Evolutionary conservation across 2,113 vertebrate species (phyloP).

Genomic region (Porphyrio hochstetteri): DNA sequence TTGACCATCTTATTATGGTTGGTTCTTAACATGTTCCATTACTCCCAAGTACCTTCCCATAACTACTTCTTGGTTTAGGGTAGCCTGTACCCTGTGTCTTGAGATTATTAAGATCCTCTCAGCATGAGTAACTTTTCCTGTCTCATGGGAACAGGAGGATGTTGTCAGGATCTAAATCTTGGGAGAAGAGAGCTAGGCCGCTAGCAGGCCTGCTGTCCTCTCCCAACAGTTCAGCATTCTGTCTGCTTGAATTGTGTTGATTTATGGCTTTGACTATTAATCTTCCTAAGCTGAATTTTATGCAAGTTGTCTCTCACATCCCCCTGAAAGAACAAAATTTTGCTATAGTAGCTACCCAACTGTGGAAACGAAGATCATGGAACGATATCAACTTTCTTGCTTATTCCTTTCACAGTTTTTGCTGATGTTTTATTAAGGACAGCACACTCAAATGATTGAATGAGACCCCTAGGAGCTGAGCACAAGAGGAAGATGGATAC

Average conservation of each 20-base stretch:
- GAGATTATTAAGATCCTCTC: no score
- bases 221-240: no score
- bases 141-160: no score
- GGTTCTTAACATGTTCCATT: no score
- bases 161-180: no score
- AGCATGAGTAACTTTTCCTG: no score
- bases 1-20: no score
- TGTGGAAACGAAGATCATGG: slow-evolving; percentile 47
- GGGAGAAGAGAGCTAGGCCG: no score
- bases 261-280: background rate
- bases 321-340: slow-evolving; percentile 11
- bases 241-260: slow-evolving; percentile 2
- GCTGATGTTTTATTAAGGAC: slow-evolving; percentile 40
- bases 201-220: no score
- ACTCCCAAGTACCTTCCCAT: no score
- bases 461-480: background rate
- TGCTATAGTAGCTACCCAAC: slow-evolving; percentile 28
- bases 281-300: slow-evolving; percentile 16
- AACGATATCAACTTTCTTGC: background rate
- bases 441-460: background rate
- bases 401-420: slow-evolving; percentile 49
- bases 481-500: background rate
- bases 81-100: no score
- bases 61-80: no score
- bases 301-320: slow-evolving; percentile 31